Evolutionary conservation across 2,797 vertebrate genomes (phyloP).

Genomic region (Sciurus carolinensis): DNA sequence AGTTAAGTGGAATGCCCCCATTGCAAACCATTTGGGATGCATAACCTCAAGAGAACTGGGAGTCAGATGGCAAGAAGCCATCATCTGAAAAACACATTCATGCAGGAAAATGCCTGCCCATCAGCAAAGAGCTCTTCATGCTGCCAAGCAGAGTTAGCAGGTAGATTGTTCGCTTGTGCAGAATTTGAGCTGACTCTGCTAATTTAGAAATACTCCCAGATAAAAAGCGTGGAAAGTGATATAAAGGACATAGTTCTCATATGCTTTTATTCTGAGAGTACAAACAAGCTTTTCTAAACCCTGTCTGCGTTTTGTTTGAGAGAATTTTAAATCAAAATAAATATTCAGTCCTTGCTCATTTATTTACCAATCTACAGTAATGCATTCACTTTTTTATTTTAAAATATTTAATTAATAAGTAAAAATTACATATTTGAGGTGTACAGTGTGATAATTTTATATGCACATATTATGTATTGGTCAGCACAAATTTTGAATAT

Average conservation of each 20-base stretch:
- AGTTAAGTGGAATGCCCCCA: background rate
- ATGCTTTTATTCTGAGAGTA: background rate
- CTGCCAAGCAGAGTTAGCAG: background rate
- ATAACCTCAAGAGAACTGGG: background rate
- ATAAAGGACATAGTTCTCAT: background rate
- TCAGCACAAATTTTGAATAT: background rate
- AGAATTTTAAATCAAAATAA: slow-evolving; percentile 14
- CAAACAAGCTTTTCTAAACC: background rate
- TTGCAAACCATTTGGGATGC: background rate
- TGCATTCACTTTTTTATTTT: background rate
- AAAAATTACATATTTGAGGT: background rate
- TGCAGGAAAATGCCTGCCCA: slow-evolving; percentile 44
- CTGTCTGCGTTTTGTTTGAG: background rate
- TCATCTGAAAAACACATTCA: slow-evolving; percentile 63
- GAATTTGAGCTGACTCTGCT: slow-evolving; percentile 32
- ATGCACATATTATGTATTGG: background rate
- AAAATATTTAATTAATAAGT: background rate
- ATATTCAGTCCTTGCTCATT: background rate
- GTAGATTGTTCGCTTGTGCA: background rate
- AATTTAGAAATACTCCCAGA: background rate
- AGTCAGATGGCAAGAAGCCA: slow-evolving; percentile 63
- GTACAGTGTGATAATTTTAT: background rate
- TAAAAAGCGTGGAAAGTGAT: background rate
- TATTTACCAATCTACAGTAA: background rate
- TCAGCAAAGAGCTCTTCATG: slow-evolving; percentile 56